A percentile compares a stretch with the other conserved stretches of the same genome.
Evolutionary conservation across 2,888 invertebrate species (phyloP).

Genomic region (Bedellia somnulentella): DNA sequence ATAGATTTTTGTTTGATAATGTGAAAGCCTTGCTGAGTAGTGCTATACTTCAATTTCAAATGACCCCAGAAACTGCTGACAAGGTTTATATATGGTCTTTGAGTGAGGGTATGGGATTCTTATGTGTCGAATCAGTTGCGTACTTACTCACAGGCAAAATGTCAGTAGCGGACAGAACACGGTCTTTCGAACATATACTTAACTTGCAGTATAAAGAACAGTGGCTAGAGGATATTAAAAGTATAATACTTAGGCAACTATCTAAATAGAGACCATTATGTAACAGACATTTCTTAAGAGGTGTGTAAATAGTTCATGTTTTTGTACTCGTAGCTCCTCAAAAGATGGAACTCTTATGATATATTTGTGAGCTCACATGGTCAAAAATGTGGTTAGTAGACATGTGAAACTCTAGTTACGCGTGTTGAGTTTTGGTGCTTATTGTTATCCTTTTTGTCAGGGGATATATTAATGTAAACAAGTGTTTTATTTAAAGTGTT

Average conservation of each 20-base stretch:
- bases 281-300: not conserved
- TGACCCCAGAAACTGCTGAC: constrained; percentile 50
- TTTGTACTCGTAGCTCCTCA: no score
- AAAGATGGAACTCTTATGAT: no score
- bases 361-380: no score
- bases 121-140: constrained; percentile 62
- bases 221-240: constrained; percentile 57
- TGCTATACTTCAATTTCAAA: constrained; percentile 54
- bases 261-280: constrained; percentile 19
- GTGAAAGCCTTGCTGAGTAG: constrained; percentile 48
- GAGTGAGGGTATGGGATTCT: constrained; percentile 62
- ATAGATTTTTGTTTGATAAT: constrained; percentile 59
- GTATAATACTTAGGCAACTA: constrained; percentile 40
- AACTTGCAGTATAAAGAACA: constrained; percentile 53
- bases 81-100: constrained; percentile 64
- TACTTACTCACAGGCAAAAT: constrained; percentile 57
- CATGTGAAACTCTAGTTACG: no score
- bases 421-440: no score
- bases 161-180: constrained; percentile 35
- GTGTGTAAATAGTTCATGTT: not conserved
- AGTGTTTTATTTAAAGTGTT: no score
- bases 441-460: no score
- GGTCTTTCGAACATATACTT: constrained; percentile 49
- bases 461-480: no score
- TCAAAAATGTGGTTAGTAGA: no score